These are phyloP conservation scores for Parnassius smintheus DNA, from an alignment of 2,888 invertebrate genomes.

Conservation along the genomic window DNA sequence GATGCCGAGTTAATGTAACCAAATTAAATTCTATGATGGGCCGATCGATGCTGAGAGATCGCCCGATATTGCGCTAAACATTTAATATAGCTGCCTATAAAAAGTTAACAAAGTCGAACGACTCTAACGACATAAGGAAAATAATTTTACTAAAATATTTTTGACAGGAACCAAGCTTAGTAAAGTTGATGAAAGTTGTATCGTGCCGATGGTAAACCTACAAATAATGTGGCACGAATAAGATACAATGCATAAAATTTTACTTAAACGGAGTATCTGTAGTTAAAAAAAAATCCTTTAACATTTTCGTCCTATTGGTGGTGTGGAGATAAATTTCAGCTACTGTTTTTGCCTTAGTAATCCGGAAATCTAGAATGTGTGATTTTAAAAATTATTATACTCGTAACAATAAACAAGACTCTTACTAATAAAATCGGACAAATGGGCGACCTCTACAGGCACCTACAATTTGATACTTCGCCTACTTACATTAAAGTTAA, in stretches of 20 bases:
- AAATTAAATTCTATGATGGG: conserved; percentile 50
- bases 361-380: not conserved
- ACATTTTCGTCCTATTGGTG: conserved; percentile 20
- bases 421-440: conserved; percentile 14
- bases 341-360: conserved; percentile 3
- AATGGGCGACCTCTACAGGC: conserved; percentile 43
- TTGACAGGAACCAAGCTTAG: not conserved
- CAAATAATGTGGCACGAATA: not conserved
- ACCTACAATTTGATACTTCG: conserved; percentile 46
- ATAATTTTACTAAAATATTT: conserved; percentile 9
- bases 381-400: not conserved
- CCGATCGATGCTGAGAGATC: conserved; percentile 37
- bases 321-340: not conserved
- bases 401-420: not conserved
- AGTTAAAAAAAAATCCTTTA: conserved; percentile 15
- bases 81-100: conserved; percentile 12
- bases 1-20: conserved; percentile 64
- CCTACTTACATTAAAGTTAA: conserved; percentile 72
- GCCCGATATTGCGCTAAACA: conserved; percentile 36
- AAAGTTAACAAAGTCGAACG: conserved; percentile 21
- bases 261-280: not conserved
- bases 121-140: conserved; percentile 13
- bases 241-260: not conserved
- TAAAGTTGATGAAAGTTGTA: too few species aligned
- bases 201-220: not conserved